phyloP scores from a whole-genome alignment of 1,140 invertebrate genomes.

The Phocides pigmalion region DNA sequence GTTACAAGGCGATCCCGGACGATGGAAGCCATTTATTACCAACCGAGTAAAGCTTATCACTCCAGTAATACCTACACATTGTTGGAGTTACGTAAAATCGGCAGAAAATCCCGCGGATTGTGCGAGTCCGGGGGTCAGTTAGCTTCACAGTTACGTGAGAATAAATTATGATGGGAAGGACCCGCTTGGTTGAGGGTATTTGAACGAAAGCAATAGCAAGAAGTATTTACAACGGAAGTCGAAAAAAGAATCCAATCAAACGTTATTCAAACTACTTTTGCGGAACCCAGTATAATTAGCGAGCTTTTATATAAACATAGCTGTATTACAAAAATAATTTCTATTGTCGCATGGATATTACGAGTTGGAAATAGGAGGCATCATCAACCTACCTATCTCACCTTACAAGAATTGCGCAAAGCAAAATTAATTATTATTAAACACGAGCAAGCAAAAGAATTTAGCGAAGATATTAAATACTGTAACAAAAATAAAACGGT shows the following conservation, averaged over 20 bases:
- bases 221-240: constrained; percentile 22
- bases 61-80: constrained; percentile 32
- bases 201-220: constrained; percentile 7
- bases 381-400: constrained; percentile 9
- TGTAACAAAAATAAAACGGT: not conserved
- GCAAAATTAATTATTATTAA: constrained; percentile 9
- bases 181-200: constrained; percentile 35
- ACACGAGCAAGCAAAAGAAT: constrained; percentile 3
- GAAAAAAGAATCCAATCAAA: constrained; percentile 28
- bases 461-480: not conserved
- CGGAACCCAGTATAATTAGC: constrained; percentile 22
- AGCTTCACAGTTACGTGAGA: constrained; percentile 35
- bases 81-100: constrained; percentile 72
- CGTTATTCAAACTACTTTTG: constrained; percentile 7
- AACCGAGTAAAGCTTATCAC: constrained; percentile 69
- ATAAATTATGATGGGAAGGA: constrained; percentile 57
- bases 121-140: constrained; percentile 51
- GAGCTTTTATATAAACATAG: constrained; percentile 23
- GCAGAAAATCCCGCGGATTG: constrained; percentile 76
- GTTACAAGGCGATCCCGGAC: constrained; percentile 49
- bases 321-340: constrained; percentile 27
- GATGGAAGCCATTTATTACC: no score
- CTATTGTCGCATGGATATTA: constrained; percentile 34
- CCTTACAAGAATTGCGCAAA: constrained; percentile 26
- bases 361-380: constrained; percentile 23